These are phyloP conservation scores for Erethizon dorsatum DNA, from an alignment of 2,797 vertebrate species.

Conservation along the genomic window DNA sequence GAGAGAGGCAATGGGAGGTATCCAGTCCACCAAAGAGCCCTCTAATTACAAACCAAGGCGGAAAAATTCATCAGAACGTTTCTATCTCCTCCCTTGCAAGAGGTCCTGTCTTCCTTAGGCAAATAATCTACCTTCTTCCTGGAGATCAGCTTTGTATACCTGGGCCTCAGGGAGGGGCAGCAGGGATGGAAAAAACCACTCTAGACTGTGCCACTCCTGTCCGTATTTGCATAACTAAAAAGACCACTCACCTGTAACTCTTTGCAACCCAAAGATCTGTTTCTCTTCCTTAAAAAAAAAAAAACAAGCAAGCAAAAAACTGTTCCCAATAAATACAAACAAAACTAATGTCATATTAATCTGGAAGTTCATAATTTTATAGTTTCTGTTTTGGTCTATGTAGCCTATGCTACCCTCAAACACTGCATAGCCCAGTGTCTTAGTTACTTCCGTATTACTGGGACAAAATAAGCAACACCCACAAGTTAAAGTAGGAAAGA, in stretches of 20 bases:
- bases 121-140: constrained; percentile 66
- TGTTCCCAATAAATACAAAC: background rate
- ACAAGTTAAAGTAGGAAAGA: background rate
- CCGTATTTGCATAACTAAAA: constrained; percentile 66
- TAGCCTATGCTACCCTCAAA: background rate
- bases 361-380: constrained; percentile 30
- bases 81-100: background rate
- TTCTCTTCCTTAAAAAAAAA: constrained; percentile 23
- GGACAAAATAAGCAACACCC: background rate
- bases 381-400: background rate
- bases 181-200: background rate
- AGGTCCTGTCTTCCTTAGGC: constrained; percentile 16
- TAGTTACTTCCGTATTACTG: background rate
- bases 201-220: background rate
- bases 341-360: constrained; percentile 47
- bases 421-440: background rate
- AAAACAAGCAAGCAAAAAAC: background rate
- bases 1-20: background rate
- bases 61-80: background rate
- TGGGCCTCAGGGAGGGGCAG: constrained; percentile 40
- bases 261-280: constrained; percentile 34
- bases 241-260: background rate
- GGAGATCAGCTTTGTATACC: constrained; percentile 58
- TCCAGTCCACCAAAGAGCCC: background rate
- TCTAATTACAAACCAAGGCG: background rate